Base-by-base conservation (phyloP, 2,797 vertebrate species). In the Hapalemur alaotrensis region DNA sequence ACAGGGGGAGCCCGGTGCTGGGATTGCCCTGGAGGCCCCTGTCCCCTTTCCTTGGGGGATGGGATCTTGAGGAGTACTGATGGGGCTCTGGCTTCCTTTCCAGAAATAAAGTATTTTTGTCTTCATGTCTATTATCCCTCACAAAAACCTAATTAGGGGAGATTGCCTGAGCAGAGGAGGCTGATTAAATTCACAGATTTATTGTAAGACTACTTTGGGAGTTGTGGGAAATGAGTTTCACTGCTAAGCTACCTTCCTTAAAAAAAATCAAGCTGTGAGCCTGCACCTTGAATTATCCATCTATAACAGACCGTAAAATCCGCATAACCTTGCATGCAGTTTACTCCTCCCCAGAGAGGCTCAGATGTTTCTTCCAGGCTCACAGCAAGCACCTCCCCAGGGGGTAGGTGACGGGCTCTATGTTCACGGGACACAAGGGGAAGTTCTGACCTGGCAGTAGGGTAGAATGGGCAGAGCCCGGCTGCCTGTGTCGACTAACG, bases 111-210 rank as follows among this genome's bases (percentile, higher is more conserved):
- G n/a, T 84, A 82, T 94, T 96, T 95, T 91, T 95, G 69, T 95
- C 88, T 70, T 81, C 69, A 2, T 92, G 78, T 93, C 94, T 89
- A 22, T 91, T 95, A 52, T 72, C 50, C 61, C 48, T 84, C 91
- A 96, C 79, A 92, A 90, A 95, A 93, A 95, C 54, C 83, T 91
- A 95, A 86, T 94, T 94, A 97, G 63, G 54, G n/a, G 80, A 95
- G 85, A 86, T 76, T 83, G 91, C 63, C 72, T 95, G 80, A 87
- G 59, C 73, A 84, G 89, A 95, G 61, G 59, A 89, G 54, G n/a
- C 46, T 92, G 95, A 96, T 93, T 93, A 92, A 90, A 93, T 94
- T 96, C 72, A 93, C 83, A 96, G 95, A 96, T 96, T 94, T 89
- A 95, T 86, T 88, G 67, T 80, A 92, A 95, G 95, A 82, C 43